A percentile compares a stretch with the other conserved stretches of the same genome.
These are phyloP conservation scores for Araneus ventricosus DNA, from an alignment of 1,140 invertebrate species.

Conservation along the genomic window DNA sequence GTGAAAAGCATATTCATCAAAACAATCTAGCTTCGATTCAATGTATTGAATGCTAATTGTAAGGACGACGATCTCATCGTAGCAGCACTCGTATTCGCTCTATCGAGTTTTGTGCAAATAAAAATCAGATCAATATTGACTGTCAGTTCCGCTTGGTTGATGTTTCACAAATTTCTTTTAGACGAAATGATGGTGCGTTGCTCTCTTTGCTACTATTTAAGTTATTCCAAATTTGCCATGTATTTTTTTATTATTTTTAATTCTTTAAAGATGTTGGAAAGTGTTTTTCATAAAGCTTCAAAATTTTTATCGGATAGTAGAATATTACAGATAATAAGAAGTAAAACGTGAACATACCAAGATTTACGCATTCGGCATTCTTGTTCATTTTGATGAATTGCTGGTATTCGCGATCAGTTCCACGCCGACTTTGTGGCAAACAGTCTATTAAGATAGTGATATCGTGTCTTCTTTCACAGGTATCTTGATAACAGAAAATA, in stretches of 20 bases:
- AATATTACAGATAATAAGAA: too few relatives aligned
- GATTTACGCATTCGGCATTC: neutral
- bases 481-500: too few relatives aligned
- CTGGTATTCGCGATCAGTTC: too few relatives aligned
- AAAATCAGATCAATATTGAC: neutral
- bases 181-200: neutral
- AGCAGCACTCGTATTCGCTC: neutral
- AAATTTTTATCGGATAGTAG: too few relatives aligned
- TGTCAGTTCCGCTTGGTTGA: slow-evolving; percentile 41
- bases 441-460: too few relatives aligned
- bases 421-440: too few relatives aligned
- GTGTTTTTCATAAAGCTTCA: neutral
- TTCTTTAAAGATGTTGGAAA: neutral
- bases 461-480: too few relatives aligned
- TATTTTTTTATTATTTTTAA: too few relatives aligned
- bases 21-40: slow-evolving; percentile 7
- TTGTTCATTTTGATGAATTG: neutral
- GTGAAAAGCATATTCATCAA: neutral
- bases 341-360: neutral
- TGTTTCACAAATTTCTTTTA: neutral
- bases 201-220: neutral
- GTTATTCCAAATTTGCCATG: neutral
- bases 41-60: slow-evolving; percentile 24
- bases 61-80: neutral
- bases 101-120: neutral